These are phyloP conservation scores for Coenobita brevimanus DNA, from an alignment of 1,140 invertebrate genomes.

Conservation along the genomic window DNA sequence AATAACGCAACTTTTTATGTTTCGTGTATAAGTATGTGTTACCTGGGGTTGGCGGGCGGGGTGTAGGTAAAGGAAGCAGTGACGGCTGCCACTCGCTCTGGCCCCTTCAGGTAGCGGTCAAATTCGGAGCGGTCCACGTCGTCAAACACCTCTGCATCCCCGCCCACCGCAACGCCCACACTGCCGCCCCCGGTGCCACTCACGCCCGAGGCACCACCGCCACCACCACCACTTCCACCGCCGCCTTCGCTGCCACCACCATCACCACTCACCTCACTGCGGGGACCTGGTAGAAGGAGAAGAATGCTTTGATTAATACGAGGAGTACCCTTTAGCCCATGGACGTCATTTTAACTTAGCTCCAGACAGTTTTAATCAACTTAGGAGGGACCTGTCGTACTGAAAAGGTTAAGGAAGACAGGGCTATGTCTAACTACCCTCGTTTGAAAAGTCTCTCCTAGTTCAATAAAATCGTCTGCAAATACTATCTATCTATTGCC, in stretches of 20 bases:
- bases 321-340: too few relatives aligned
- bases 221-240: background rate
- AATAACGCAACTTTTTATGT: too few relatives aligned
- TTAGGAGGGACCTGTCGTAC: too few relatives aligned
- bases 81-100: slow-evolving; percentile 45
- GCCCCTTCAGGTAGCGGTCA: slow-evolving; percentile 70
- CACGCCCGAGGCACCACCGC: slow-evolving; percentile 14
- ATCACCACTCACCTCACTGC: slow-evolving; percentile 54
- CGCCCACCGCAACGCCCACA: slow-evolving; percentile 26
- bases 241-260: slow-evolving; percentile 20
- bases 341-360: too few relatives aligned
- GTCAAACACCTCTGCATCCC: slow-evolving; percentile 67
- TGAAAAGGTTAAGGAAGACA: too few relatives aligned
- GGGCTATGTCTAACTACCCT: too few relatives aligned
- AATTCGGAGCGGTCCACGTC: slow-evolving; percentile 71
- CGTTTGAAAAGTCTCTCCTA: too few relatives aligned
- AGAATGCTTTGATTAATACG: too few relatives aligned
- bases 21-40: background rate
- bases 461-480: too few relatives aligned
- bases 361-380: too few relatives aligned
- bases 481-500: too few relatives aligned
- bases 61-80: slow-evolving; percentile 46
- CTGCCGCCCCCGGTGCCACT: slow-evolving; percentile 1
- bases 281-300: slow-evolving; percentile 23
- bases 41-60: slow-evolving; percentile 59